These are phyloP conservation scores for Phoronis australis DNA, from an alignment of 2,888 invertebrate species.

Conservation along the genomic window DNA sequence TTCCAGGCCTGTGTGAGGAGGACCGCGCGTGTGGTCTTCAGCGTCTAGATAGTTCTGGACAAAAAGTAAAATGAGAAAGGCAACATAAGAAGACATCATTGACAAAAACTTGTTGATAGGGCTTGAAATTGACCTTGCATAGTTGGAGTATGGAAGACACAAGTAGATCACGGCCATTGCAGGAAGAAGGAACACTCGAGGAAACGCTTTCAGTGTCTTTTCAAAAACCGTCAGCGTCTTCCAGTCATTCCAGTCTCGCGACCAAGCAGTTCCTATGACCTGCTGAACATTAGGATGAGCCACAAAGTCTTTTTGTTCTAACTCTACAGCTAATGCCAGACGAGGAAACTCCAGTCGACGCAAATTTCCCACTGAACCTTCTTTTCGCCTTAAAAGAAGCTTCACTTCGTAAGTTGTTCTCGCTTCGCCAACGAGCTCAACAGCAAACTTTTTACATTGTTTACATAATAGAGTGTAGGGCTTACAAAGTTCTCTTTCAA, in stretches of 20 bases:
- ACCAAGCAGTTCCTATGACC: conserved; percentile 61
- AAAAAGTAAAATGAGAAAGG: conserved; percentile 62
- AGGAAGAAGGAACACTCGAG: conserved; percentile 54
- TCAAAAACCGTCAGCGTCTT: conserved; percentile 44
- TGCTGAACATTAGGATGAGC: conserved; percentile 23
- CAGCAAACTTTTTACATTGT: neutral
- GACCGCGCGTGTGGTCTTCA: conserved; percentile 11
- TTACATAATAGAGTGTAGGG: neutral
- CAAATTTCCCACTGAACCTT: neutral
- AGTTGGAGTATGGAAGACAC: conserved; percentile 9
- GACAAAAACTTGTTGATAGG: conserved; percentile 66
- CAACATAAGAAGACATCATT: conserved; percentile 60
- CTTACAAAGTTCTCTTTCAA: neutral
- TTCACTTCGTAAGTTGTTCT: neutral
- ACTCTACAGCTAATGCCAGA: neutral
- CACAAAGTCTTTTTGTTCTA: neutral
- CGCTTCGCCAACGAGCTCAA: neutral
- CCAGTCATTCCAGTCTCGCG: conserved; percentile 59
- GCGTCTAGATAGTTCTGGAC: conserved; percentile 52
- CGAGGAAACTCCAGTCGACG: neutral
- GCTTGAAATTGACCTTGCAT: conserved; percentile 35
- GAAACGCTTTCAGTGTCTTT: conserved; percentile 48
- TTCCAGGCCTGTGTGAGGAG: conserved; percentile 23
- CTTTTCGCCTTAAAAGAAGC: neutral
- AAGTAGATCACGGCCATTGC: conserved; percentile 46